Percentiles rank a stretch among this genome's conserved stretches.
These are phyloP conservation scores for Cinara cedri DNA, from an alignment of 2,888 invertebrate species.

Conservation along the genomic window DNA sequence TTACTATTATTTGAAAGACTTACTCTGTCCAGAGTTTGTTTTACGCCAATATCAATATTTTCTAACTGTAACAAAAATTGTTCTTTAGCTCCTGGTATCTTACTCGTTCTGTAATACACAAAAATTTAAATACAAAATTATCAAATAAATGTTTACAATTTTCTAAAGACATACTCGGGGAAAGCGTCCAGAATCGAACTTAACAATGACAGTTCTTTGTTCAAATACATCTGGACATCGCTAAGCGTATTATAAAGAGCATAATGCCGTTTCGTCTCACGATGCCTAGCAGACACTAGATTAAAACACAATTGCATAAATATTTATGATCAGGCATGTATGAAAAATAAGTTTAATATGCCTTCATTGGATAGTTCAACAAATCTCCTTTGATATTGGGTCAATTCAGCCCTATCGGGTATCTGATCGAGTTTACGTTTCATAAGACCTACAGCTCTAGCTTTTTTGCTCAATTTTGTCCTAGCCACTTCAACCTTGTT, in stretches of 20 bases:
- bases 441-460: conserved; percentile 79
- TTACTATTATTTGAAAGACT: conserved; percentile 58
- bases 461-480: conserved; percentile 77
- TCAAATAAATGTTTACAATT: background rate
- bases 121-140: background rate
- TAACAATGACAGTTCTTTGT: conserved; percentile 85
- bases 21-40: conserved; percentile 82
- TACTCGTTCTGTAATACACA: conserved; percentile 23
- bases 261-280: conserved; percentile 97
- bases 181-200: conserved; percentile 91
- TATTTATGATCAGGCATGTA: background rate
- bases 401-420: conserved; percentile 88
- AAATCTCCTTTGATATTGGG: conserved; percentile 94
- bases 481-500: conserved; percentile 66
- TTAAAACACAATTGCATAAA: conserved; percentile 58
- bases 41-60: conserved; percentile 86
- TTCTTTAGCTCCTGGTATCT: conserved; percentile 68
- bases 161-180: conserved; percentile 71
- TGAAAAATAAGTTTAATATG: conserved; percentile 61
- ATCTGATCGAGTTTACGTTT: conserved; percentile 89
- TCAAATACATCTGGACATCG: conserved; percentile 90
- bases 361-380: conserved; percentile 95
- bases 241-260: conserved; percentile 93
- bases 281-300: conserved; percentile 90
- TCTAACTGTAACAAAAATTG: conserved; percentile 92